phyloP scores from a whole-genome alignment of 2,888 invertebrate genomes.

The Drosophila putrida region DNA sequence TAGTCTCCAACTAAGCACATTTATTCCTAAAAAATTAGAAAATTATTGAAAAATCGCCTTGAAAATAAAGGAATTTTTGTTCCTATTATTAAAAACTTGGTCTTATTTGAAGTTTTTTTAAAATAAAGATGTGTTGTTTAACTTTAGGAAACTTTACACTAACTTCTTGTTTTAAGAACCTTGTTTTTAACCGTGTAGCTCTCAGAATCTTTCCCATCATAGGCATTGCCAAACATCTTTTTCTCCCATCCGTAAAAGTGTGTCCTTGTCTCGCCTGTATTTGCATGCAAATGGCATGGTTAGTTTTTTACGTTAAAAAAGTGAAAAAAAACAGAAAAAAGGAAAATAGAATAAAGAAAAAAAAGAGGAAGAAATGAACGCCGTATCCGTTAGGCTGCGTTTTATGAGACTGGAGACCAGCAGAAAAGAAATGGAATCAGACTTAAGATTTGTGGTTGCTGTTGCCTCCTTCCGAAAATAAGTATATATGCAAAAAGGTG shows the following conservation, averaged over 20 bases:
- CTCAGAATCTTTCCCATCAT: conserved; percentile 1
- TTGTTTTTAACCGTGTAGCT: too few species aligned
- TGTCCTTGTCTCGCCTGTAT: conserved; percentile 54
- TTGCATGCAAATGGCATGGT: conserved; percentile 63
- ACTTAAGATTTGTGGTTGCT: conserved; percentile 41
- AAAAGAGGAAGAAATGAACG: background rate
- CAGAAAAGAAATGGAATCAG: conserved; percentile 41
- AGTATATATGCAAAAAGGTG: conserved; percentile 7
- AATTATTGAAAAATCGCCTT: too few species aligned
- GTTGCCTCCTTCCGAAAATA: conserved; percentile 1
- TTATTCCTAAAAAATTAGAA: too few species aligned
- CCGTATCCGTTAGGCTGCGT: conserved; percentile 51
- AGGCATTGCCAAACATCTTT: conserved; percentile 3
- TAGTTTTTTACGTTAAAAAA: conserved; percentile 40
- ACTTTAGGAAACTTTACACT: too few species aligned
- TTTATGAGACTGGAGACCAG: conserved; percentile 45
- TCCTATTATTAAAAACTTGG: too few species aligned
- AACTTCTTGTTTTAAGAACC: too few species aligned
- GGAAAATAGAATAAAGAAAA: background rate
- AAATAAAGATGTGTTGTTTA: too few species aligned
- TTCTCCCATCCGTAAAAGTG: conserved; percentile 23
- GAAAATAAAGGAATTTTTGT: too few species aligned
- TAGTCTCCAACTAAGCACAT: too few species aligned
- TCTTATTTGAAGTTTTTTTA: too few species aligned
- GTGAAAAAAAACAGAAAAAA: background rate